phyloP scores from a whole-genome alignment of 2,113 vertebrate species.

The Saccopteryx leptura region DNA sequence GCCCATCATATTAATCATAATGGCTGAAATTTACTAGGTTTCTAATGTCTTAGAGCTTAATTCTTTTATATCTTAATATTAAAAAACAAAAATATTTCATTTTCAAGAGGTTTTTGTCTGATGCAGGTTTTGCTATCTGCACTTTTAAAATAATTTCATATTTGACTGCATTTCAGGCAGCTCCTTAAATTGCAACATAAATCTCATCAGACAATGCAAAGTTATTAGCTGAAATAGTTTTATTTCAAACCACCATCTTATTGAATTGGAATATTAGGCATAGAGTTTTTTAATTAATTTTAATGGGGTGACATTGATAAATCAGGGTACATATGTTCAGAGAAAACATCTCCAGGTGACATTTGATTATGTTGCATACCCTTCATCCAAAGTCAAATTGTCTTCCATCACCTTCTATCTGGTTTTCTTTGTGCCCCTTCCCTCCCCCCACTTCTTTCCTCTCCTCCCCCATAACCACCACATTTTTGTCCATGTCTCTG shows the following conservation, averaged over 20 bases:
- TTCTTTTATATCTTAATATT: neutral
- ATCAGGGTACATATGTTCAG: too few species aligned
- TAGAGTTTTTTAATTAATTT: neutral
- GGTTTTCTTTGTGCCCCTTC: too few species aligned
- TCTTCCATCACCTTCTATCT: too few species aligned
- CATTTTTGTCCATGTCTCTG: too few species aligned
- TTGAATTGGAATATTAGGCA: neutral
- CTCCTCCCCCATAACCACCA: too few species aligned
- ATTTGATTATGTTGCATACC: too few species aligned
- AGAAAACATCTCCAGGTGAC: too few species aligned
- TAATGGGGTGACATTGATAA: too few species aligned
- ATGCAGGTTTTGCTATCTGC: neutral
- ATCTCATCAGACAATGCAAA: conserved; percentile 34
- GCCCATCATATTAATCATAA: neutral
- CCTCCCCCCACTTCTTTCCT: too few species aligned
- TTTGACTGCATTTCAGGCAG: conserved; percentile 24
- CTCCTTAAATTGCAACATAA: conserved; percentile 52
- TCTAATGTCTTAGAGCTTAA: neutral
- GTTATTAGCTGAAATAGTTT: conserved; percentile 55
- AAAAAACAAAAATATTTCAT: conserved; percentile 18
- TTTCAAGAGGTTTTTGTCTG: conserved; percentile 1
- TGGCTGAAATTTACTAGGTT: neutral
- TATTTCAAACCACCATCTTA: conserved; percentile 48
- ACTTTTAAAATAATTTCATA: conserved; percentile 53
- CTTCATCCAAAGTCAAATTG: too few species aligned